Evolutionary conservation across 1,140 invertebrate species (phyloP).

Genomic region (Scaptomyza montana): DNA sequence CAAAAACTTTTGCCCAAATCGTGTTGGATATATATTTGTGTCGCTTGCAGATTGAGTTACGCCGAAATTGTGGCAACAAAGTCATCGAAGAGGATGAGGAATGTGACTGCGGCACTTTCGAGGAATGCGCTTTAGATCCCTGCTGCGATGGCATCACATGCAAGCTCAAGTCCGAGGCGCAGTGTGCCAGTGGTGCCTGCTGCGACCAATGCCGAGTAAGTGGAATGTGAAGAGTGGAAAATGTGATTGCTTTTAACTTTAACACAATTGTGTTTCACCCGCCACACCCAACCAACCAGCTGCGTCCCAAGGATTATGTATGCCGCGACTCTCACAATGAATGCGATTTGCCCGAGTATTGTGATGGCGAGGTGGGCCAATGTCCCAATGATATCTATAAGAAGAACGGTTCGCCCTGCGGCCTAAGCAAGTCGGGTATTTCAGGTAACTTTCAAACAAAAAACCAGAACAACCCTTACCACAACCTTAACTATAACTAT

Average conservation of each 20-base stretch:
- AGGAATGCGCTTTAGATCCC: conserved; percentile 94
- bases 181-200: conserved; percentile 96
- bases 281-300: conserved; percentile 84
- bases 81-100: conserved; percentile 97
- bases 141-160: conserved; percentile 98
- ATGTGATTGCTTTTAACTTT: conserved; percentile 3
- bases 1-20: not conserved
- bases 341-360: conserved; percentile 97
- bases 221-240: conserved; percentile 20
- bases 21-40: not conserved
- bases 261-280: conserved; percentile 4
- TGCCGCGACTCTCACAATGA: conserved; percentile 94
- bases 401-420: conserved; percentile 95
- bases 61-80: conserved; percentile 94
- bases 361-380: conserved; percentile 92
- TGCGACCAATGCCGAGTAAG: conserved; percentile 95
- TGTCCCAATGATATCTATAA: conserved; percentile 95
- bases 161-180: conserved; percentile 94
- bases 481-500: not conserved
- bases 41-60: conserved; percentile 86
- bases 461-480: not conserved
- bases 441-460: conserved; percentile 52
- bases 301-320: conserved; percentile 89
- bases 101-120: conserved; percentile 94
- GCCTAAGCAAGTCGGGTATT: conserved; percentile 84